Evolutionary conservation across 2,113 vertebrate genomes (phyloP).

Genomic region (Scortum barcoo): DNA sequence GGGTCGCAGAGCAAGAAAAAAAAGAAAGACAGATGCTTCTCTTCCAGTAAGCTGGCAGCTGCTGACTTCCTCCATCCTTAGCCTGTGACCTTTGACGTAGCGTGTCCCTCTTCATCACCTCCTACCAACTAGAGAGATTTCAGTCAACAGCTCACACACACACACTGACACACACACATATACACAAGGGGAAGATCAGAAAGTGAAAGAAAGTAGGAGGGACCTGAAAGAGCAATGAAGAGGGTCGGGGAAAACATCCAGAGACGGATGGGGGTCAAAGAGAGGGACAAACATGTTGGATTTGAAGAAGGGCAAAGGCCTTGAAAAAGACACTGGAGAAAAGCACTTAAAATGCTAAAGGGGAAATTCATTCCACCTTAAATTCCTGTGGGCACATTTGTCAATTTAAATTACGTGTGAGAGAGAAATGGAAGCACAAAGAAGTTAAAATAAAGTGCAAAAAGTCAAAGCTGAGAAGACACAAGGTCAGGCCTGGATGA

Average conservation of each 20-base stretch:
- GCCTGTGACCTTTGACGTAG: slow-evolving; percentile 47
- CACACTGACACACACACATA: slow-evolving; percentile 6
- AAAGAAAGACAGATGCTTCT: slow-evolving; percentile 39
- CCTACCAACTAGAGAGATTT: slow-evolving; percentile 32
- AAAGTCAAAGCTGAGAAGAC: neutral
- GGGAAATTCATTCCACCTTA: slow-evolving; percentile 29
- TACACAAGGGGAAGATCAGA: neutral
- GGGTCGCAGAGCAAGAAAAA: neutral
- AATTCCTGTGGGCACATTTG: slow-evolving; percentile 4
- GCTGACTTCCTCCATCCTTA: slow-evolving; percentile 54
- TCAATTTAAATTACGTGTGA: slow-evolving; percentile 40
- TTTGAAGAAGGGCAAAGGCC: slow-evolving; percentile 45
- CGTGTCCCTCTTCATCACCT: slow-evolving; percentile 51
- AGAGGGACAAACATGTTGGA: slow-evolving; percentile 45
- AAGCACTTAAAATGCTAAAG: slow-evolving; percentile 29
- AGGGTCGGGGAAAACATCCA: slow-evolving; percentile 44
- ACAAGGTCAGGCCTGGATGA: neutral
- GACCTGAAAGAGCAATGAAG: slow-evolving; percentile 25
- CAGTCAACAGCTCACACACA: slow-evolving; percentile 31
- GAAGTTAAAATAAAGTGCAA: neutral
- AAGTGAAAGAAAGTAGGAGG: slow-evolving; percentile 49
- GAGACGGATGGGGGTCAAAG: slow-evolving; percentile 50
- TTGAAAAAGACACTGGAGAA: slow-evolving; percentile 2
- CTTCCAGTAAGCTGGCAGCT: slow-evolving; percentile 37
- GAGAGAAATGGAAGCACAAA: slow-evolving; percentile 17